phyloP scores from a whole-genome alignment of 2,888 invertebrate genomes.

The Dasypogon diadema region DNA sequence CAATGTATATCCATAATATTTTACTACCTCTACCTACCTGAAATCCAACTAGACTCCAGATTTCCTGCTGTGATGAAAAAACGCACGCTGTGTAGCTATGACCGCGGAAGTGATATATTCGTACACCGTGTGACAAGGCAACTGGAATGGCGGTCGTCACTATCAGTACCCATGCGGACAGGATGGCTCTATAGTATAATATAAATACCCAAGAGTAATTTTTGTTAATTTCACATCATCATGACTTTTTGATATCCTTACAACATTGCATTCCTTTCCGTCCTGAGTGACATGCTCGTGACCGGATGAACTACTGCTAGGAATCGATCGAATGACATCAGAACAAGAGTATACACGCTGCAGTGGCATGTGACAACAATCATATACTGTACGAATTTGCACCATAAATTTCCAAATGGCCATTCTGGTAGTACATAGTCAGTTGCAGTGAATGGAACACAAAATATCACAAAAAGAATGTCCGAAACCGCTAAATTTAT shows the following conservation, averaged over 20 bases:
- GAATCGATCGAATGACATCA: constrained; percentile 93
- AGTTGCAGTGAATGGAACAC: constrained; percentile 93
- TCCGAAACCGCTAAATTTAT: constrained; percentile 92
- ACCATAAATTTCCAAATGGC: constrained; percentile 93
- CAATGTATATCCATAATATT: background rate
- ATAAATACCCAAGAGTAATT: constrained; percentile 40
- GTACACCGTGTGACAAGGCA: constrained; percentile 81
- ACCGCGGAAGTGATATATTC: constrained; percentile 75
- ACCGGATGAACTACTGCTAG: constrained; percentile 95
- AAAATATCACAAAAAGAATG: constrained; percentile 90
- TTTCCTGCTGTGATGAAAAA: constrained; percentile 74
- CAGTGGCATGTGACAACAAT: constrained; percentile 93
- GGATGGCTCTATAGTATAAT: constrained; percentile 73
- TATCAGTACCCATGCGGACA: constrained; percentile 84
- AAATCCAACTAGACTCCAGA: constrained; percentile 70
- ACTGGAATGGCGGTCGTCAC: constrained; percentile 83
- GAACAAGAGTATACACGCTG: constrained; percentile 91
- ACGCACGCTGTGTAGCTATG: constrained; percentile 78
- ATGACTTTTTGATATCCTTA: constrained; percentile 61
- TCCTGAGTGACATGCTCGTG: constrained; percentile 86
- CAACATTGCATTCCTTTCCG: constrained; percentile 82
- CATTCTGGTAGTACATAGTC: constrained; percentile 89
- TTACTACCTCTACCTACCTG: constrained; percentile 62
- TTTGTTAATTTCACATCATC: background rate
- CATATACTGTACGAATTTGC: constrained; percentile 87